Conservation (phyloP, 2,888 invertebrate genomes). For the Leptogaster cylindrica region DNA sequence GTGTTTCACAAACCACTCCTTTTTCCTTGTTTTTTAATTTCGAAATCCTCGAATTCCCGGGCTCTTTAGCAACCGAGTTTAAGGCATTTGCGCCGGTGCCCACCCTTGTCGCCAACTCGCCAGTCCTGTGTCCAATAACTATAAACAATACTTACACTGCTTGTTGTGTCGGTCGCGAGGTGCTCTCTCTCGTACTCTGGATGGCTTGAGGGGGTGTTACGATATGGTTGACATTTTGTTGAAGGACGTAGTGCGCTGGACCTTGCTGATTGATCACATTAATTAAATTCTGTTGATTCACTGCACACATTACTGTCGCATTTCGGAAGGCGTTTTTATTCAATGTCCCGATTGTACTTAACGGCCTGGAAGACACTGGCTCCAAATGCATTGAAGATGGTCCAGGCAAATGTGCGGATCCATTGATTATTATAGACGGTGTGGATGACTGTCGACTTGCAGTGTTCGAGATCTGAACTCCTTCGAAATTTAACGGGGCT, state of each 20-base stretch:
- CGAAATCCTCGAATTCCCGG: too few species aligned
- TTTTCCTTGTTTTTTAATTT: too few species aligned
- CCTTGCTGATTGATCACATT: background rate
- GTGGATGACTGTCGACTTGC: too few species aligned
- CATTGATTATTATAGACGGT: too few species aligned
- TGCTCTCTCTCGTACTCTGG: constrained; percentile 2
- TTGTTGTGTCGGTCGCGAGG: background rate
- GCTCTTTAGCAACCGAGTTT: too few species aligned
- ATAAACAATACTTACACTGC: constrained; percentile 15
- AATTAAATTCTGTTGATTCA: constrained; percentile 36
- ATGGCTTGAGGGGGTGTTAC: background rate
- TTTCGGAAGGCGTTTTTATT: constrained; percentile 53
- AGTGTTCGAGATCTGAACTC: constrained; percentile 45
- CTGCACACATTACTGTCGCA: constrained; percentile 47
- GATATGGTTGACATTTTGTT: background rate
- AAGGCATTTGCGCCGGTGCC: too few species aligned
- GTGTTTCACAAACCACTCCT: too few species aligned
- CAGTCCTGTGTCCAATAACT: too few species aligned
- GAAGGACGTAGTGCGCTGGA: constrained; percentile 8
- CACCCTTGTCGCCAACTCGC: too few species aligned
- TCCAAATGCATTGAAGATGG: constrained; percentile 47
- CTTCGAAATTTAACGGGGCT: constrained; percentile 63
- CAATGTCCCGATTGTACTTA: too few species aligned
- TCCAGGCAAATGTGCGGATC: too few species aligned
- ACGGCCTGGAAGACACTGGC: constrained; percentile 14